Conservation (phyloP, 1,140 invertebrate genomes). For the Drosophila mauritiana region DNA sequence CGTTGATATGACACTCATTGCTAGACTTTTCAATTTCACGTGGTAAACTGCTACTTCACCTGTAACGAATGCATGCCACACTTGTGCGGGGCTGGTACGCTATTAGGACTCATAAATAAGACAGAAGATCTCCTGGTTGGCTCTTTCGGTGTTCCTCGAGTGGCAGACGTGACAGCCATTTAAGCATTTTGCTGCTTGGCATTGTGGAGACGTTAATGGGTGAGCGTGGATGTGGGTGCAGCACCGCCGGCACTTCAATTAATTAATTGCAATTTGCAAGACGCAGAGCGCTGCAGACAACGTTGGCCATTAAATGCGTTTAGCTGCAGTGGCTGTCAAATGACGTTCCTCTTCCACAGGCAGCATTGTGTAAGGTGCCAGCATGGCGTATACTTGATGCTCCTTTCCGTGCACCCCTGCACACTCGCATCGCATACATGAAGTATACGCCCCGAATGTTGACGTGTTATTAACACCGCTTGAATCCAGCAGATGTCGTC, state of each 20-base stretch:
- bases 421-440: constrained; percentile 10
- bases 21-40: constrained; percentile 29
- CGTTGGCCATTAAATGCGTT: constrained; percentile 57
- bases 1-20: not conserved
- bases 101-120: constrained; percentile 61
- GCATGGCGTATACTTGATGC: constrained; percentile 69
- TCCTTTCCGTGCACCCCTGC: not conserved
- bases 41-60: constrained; percentile 26
- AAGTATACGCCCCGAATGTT: constrained; percentile 36
- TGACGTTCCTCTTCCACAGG: constrained; percentile 5
- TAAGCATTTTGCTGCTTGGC: constrained; percentile 24
- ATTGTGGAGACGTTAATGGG: constrained; percentile 58
- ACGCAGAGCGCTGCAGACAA: constrained; percentile 36
- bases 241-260: constrained; percentile 74
- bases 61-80: constrained; percentile 28
- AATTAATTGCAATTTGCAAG: constrained; percentile 82
- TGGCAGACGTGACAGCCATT: constrained; percentile 45
- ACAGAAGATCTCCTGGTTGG: constrained; percentile 18
- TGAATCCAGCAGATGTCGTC: constrained; percentile 64
- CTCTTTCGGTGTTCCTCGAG: constrained; percentile 5
- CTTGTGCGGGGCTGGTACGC: constrained; percentile 32
- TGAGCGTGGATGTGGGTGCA: constrained; percentile 17
- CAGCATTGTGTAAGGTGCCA: constrained; percentile 56
- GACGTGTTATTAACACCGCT: constrained; percentile 74
- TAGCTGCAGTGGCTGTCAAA: constrained; percentile 46